Conservation (phyloP, 2,113 vertebrate species). For the Genyomyrus donnyi region DNA sequence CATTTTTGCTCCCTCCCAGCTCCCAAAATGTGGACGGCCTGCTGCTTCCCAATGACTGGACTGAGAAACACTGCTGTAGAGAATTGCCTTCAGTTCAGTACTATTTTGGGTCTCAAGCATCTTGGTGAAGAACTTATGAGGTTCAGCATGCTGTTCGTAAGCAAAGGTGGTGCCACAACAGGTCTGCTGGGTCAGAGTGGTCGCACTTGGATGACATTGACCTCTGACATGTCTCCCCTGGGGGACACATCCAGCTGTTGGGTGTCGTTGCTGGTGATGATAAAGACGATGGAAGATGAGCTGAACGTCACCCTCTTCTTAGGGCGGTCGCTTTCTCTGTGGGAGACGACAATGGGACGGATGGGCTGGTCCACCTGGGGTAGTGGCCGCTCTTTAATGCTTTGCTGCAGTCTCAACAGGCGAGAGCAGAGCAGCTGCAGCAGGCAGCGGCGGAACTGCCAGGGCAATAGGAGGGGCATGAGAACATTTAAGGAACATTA, state of each 20-base stretch:
- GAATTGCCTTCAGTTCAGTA: neutral
- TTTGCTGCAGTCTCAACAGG: conserved; percentile 61
- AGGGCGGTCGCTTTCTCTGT: conserved; percentile 57
- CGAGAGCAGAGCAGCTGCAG: conserved; percentile 73
- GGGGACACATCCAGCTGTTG: conserved; percentile 56
- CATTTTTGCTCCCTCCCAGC: neutral
- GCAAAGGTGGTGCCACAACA: neutral
- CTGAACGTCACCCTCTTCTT: conserved; percentile 90
- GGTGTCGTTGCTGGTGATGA: conserved; percentile 75
- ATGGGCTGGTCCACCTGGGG: conserved; percentile 57
- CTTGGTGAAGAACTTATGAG: neutral
- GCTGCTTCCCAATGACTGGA: neutral
- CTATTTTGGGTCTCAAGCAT: neutral
- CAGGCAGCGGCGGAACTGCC: conserved; percentile 77
- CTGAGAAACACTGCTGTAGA: neutral
- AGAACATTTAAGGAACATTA: neutral
- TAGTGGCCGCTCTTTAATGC: conserved; percentile 59
- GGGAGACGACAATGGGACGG: conserved; percentile 70
- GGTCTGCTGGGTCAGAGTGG: conserved; percentile 52
- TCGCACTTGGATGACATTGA: conserved; percentile 75
- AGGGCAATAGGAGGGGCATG: conserved; percentile 18
- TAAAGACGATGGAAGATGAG: conserved; percentile 83
- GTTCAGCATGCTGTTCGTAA: neutral
- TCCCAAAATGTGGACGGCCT: neutral
- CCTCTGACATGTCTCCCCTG: conserved; percentile 45